These are phyloP conservation scores for Bambusicola thoracicus DNA, from an alignment of 2,113 vertebrate species.

Conservation along the genomic window DNA sequence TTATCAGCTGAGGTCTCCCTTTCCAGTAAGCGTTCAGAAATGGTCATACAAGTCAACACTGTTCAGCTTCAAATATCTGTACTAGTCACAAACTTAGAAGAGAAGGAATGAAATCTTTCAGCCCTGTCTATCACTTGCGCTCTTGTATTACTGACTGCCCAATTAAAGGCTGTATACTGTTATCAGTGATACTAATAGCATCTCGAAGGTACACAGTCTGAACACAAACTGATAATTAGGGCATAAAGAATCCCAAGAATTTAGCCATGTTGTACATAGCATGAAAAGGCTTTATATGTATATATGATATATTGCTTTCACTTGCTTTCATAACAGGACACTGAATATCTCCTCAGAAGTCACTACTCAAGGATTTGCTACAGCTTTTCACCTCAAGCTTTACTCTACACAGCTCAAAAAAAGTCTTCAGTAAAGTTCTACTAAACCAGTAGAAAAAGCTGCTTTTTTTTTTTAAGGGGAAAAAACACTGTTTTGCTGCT, in stretches of 20 bases:
- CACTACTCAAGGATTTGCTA: neutral
- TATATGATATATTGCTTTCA: neutral
- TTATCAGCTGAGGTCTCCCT: neutral
- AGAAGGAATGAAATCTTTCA: neutral
- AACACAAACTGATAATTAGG: neutral
- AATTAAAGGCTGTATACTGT: neutral
- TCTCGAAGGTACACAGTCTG: neutral
- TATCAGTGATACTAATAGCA: neutral
- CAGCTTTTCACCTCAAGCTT: neutral
- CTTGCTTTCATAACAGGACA: neutral
- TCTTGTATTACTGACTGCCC: neutral
- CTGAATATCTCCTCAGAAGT: neutral
- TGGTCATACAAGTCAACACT: neutral
- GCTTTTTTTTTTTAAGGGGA: accelerated
- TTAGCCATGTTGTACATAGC: neutral
- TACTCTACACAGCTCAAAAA: neutral
- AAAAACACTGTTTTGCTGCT: neutral
- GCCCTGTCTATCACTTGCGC: neutral
- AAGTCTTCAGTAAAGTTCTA: neutral
- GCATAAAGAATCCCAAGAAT: neutral
- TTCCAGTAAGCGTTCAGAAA: neutral
- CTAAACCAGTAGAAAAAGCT: neutral
- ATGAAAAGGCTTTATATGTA: neutral
- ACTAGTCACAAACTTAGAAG: neutral
- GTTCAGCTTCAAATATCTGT: neutral